phyloP scores from a whole-genome alignment of 2,888 invertebrate species.

The Harpalus rufipes region DNA sequence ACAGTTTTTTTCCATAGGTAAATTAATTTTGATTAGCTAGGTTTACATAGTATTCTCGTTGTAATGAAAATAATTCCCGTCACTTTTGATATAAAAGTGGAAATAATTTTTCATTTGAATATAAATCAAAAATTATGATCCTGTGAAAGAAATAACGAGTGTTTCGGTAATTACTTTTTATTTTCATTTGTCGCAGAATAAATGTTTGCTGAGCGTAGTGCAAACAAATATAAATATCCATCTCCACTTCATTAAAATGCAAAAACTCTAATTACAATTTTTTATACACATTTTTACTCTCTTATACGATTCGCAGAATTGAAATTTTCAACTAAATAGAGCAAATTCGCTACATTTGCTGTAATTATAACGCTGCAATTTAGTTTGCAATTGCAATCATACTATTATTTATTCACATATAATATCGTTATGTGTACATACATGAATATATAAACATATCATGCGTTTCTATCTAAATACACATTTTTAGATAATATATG shows the following conservation, averaged over 20 bases:
- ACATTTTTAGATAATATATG: too few species aligned
- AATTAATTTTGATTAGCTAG: slow-evolving; percentile 6
- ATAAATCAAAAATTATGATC: slow-evolving; percentile 41
- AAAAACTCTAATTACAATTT: slow-evolving; percentile 36
- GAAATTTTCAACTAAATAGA: not conserved
- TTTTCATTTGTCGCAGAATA: slow-evolving; percentile 32
- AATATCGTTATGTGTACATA: too few species aligned
- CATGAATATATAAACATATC: too few species aligned
- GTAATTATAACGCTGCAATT: not conserved
- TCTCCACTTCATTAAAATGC: slow-evolving; percentile 41
- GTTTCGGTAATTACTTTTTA: slow-evolving; percentile 43
- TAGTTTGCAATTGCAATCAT: not conserved
- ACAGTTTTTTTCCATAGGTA: not conserved
- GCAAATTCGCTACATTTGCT: not conserved
- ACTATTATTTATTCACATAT: not conserved
- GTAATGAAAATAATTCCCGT: slow-evolving; percentile 19
- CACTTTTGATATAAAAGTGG: slow-evolving; percentile 28
- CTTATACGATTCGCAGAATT: not conserved
- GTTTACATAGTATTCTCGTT: not conserved
- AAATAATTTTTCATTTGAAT: slow-evolving; percentile 39
- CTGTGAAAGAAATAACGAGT: slow-evolving; percentile 22
- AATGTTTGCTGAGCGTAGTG: not conserved
- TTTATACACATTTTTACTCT: slow-evolving; percentile 24
- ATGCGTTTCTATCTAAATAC: too few species aligned
- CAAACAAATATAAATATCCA: slow-evolving; percentile 48